A percentile compares a stretch with the other conserved stretches of the same genome.
phyloP scores from a whole-genome alignment of 2,888 invertebrate species.

The Pasiphila rectangulata region DNA sequence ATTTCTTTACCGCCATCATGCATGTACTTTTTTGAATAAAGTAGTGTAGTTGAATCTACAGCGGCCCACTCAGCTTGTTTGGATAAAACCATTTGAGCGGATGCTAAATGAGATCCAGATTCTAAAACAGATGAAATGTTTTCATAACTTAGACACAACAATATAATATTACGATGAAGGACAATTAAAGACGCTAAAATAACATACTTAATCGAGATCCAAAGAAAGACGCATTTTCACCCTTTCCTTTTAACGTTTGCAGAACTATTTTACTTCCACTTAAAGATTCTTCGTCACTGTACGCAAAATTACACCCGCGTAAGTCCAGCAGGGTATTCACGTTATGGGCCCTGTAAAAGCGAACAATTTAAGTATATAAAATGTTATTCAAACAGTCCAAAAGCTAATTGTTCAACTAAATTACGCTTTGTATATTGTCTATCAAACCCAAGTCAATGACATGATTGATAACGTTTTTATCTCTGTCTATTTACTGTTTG shows the following conservation, averaged over 20 bases:
- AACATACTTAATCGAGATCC: conserved; percentile 78
- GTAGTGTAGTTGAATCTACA: conserved; percentile 82
- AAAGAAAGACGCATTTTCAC: conserved; percentile 82
- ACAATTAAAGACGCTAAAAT: no score
- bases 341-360: conserved; percentile 71
- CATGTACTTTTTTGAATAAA: conserved; percentile 77
- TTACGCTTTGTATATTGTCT: no score
- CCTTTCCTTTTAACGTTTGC: conserved; percentile 75
- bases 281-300: conserved; percentile 75
- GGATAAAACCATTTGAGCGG: conserved; percentile 82
- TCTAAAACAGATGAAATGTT: conserved; percentile 44
- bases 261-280: conserved; percentile 79
- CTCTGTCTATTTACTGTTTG: conserved; percentile 50
- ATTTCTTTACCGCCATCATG: conserved; percentile 80
- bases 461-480: conserved; percentile 72
- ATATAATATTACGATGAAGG: no score
- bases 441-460: conserved; percentile 69
- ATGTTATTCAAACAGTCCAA: conserved; percentile 43
- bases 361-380: conserved; percentile 14
- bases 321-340: conserved; percentile 80
- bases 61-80: conserved; percentile 84
- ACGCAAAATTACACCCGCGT: conserved; percentile 80
- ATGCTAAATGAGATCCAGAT: conserved; percentile 82
- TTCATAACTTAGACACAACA: no score
- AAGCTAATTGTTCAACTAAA: conserved; percentile 50